phyloP scores from a whole-genome alignment of 2,797 vertebrate species.

The Sarcophilus harrisii region DNA sequence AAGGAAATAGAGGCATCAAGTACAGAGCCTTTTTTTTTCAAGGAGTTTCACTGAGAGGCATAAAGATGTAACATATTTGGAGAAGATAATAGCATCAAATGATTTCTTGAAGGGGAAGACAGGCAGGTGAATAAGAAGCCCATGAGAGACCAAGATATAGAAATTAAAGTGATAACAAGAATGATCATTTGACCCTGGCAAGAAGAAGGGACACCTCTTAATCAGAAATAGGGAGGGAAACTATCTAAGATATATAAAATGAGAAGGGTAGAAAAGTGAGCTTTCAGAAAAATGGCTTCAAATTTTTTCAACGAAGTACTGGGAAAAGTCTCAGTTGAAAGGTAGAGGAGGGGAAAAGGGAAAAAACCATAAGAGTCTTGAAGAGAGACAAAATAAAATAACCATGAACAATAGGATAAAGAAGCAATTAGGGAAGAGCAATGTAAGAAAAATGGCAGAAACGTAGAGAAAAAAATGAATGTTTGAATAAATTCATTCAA shows the following conservation, averaged over 20 bases:
- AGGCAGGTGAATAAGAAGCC: background rate
- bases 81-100: background rate
- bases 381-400: background rate
- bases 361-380: background rate
- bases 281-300: background rate
- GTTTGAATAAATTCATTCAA: background rate
- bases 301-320: background rate
- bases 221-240: background rate
- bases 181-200: background rate
- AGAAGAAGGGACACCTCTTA: background rate
- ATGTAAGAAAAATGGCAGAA: background rate
- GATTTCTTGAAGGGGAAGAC: background rate
- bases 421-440: background rate
- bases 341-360: too few species aligned
- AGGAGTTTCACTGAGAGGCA: background rate
- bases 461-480: background rate
- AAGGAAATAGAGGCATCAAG: background rate
- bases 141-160: background rate
- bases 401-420: background rate
- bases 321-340: background rate
- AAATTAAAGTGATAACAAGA: background rate
- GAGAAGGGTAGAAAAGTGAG: background rate
- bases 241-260: background rate
- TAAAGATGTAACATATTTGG: background rate
- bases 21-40: background rate